Evolutionary conservation across 2,113 vertebrate species (phyloP), one percentile per base, ranked within the genome.

Genomic region (Mesocricetus auratus): DNA sequence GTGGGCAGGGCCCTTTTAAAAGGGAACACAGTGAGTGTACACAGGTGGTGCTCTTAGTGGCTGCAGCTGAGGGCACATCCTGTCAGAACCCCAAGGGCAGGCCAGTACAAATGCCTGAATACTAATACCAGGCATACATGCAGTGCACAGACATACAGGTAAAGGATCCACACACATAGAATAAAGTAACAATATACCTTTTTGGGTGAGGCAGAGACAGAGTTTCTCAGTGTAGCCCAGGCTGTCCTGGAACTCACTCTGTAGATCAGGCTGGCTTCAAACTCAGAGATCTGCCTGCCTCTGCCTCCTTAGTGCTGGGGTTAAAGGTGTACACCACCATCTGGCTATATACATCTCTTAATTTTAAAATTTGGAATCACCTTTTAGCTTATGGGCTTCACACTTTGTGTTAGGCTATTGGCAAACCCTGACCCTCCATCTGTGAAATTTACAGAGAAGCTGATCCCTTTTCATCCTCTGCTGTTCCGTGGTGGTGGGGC

Each of bases 331-430:
- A 36, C 68, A 50, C 31, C 50, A 56, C 17, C 29, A 71, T 19
- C 36, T n/a, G 68, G 36, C 16, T 71, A 50, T 47, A 33, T 53
- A n/a, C 56, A 24, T 8, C 22, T 39, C 39, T 62, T 42, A 31
- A 42, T 62, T 62, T 85, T 31, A 85, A 62, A 85, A 1, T 47
- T 90, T 58, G 79, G 53, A 89, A 53, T 90, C 64, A 77, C 42
- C 60, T 31, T 91, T 86, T 86, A 82, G 94, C 39, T 92, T n/a
- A 39, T 86, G 33, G 58, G 56, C 73, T 91, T 95, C 74, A 82
- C 5, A 45, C 13, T 53, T 24, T 5, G 36, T 15, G 64, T 68
- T 64, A 29, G 69, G 12, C 74, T 58, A 22, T 69, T 1, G 68
- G 74, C 81, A 92, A 85, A 64, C 64, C 29, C 29, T 94, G 22